Evolutionary conservation across 2,888 invertebrate species (phyloP).

Genomic region (Lottia gigantea): DNA sequence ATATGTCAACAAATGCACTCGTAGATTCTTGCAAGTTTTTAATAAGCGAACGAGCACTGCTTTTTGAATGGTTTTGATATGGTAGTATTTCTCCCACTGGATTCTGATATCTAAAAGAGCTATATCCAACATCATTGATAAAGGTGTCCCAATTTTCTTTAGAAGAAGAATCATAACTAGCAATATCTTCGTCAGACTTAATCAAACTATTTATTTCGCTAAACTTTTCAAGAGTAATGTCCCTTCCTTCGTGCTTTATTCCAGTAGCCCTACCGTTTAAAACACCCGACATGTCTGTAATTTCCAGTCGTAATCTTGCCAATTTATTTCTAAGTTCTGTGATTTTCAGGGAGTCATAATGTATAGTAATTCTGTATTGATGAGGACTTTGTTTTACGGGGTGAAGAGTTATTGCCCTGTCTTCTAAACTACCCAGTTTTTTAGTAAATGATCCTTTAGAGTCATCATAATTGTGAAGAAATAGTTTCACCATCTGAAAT

Average conservation of each 20-base stretch:
- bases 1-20: background rate
- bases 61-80: background rate
- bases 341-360: constrained; percentile 70
- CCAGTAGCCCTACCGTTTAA: too few relatives aligned
- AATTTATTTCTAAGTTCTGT: background rate
- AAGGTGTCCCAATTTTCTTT: too few relatives aligned
- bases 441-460: constrained; percentile 82
- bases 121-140: too few relatives aligned
- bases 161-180: too few relatives aligned
- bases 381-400: constrained; percentile 88
- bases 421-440: constrained; percentile 85
- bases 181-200: too few relatives aligned
- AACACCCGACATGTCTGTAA: background rate
- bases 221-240: too few relatives aligned
- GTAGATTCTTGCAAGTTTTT: background rate
- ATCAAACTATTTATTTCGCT: too few relatives aligned
- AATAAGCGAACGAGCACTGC: background rate
- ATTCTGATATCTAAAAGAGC: too few relatives aligned
- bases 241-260: too few relatives aligned
- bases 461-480: constrained; percentile 94
- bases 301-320: background rate
- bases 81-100: background rate
- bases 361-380: constrained; percentile 88
- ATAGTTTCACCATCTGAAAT: constrained; percentile 93
- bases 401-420: constrained; percentile 94